Evolutionary conservation across 2,797 vertebrate species (phyloP).

Genomic region (Petrocephalus schoutedeni): DNA sequence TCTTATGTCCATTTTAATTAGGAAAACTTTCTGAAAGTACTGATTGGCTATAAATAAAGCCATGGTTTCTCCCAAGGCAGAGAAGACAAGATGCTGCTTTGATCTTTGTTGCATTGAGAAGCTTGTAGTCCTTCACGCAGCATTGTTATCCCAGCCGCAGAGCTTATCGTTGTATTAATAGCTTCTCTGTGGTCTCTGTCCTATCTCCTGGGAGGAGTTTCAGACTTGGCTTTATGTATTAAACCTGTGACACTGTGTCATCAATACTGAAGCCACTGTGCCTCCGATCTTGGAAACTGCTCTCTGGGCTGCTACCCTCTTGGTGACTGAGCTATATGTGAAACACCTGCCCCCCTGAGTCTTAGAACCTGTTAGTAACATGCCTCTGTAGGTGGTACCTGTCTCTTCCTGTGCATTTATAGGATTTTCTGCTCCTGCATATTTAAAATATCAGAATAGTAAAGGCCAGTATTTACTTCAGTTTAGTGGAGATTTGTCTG

Average conservation of each 20-base stretch:
- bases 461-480: neutral
- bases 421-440: neutral
- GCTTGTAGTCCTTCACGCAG: neutral
- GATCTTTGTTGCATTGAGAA: constrained; percentile 6
- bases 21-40: neutral
- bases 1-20: neutral
- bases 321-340: neutral
- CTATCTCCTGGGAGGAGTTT: neutral
- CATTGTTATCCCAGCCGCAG: neutral
- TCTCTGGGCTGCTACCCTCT: neutral
- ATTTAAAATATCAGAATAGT: neutral
- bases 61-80: neutral
- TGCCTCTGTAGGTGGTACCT: neutral
- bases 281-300: neutral
- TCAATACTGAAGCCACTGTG: neutral
- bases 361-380: neutral
- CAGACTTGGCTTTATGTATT: neutral
- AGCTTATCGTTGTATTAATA: neutral
- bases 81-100: neutral
- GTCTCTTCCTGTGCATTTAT: neutral
- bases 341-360: neutral
- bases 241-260: neutral
- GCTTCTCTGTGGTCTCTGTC: neutral
- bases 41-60: neutral
- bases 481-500: neutral